Evolutionary conservation across 2,113 vertebrate species (phyloP), one percentile per base, ranked within the genome.

Genomic region (Corapipo altera): DNA sequence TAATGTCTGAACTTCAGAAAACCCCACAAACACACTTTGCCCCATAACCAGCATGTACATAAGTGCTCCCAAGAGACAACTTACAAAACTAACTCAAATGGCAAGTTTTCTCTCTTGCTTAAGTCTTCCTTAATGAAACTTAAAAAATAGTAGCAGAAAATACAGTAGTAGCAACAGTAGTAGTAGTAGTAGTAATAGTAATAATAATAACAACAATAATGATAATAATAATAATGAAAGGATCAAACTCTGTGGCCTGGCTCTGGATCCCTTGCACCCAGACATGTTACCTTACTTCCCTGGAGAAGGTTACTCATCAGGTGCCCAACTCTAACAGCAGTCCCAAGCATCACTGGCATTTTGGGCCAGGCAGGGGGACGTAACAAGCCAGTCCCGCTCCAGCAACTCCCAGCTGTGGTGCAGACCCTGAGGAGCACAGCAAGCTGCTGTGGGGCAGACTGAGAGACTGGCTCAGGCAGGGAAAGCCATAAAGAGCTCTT

Each of bases 201-300:
- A 37, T 2, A 37, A n/a, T 1, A 58, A 39, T 6, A 54, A 48
- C 1, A 35, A 30, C 14, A 30, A 85, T 15, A 1, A n/a, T 16
- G 8, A 51, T 27, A 1, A n/a, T 16, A 9, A 51, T 27, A 59
- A 61, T 12, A 61, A 74, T 12, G 14, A 55, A 85, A 70, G 62
- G 12, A 41, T 30, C 15, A 26, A 72, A 30, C 33, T 52, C 39
- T 27, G 39, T 44, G 54, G 44, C 58, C 41, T 88, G 49, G 41
- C 21, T 80, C 33, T 32, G 20, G 16, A 41, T 58, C 39, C 12
- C 61, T 24, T 58, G 46, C 39, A 77, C 24, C 20, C 0, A 0
- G 71, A 37, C 0, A 0, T 8, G 41, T 30, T 43, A 21, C 54
- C 4, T 6, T 19, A 15, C 21, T 15, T 66, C 43, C 59, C 46